Conservation (phyloP, 1,140 invertebrate species). For the Drosophila repleta region DNA sequence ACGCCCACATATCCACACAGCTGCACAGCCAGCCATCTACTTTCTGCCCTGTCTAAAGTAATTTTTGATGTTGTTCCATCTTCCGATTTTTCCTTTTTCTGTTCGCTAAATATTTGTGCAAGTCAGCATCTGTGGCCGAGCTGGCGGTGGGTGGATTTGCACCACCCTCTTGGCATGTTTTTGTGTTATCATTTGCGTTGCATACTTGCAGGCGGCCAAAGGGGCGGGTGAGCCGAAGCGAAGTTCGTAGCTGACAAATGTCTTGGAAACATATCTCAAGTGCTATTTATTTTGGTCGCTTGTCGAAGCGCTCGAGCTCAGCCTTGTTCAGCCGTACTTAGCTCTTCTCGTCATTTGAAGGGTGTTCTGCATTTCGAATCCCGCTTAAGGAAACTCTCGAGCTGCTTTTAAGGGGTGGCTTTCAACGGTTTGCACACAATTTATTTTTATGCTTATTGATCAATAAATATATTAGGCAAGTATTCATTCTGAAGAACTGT, state of each 20-base stretch:
- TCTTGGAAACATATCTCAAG: constrained; percentile 80
- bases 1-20: constrained; percentile 13
- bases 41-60: constrained; percentile 14
- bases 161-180: constrained; percentile 42
- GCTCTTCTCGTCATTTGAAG: constrained; percentile 10
- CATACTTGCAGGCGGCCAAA: constrained; percentile 58
- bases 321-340: background rate
- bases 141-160: background rate
- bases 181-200: constrained; percentile 67
- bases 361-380: constrained; percentile 1
- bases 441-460: background rate
- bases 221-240: background rate
- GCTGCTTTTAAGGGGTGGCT: too few species aligned
- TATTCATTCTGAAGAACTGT: too few species aligned
- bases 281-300: constrained; percentile 70
- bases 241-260: constrained; percentile 65
- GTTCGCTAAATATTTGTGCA: constrained; percentile 76
- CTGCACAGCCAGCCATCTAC: background rate
- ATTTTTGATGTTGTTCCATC: constrained; percentile 39
- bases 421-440: background rate
- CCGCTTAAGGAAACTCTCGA: background rate
- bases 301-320: constrained; percentile 39
- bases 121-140: constrained; percentile 51
- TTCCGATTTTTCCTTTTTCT: constrained; percentile 43
- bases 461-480: background rate